Conservation (phyloP, 2,113 vertebrate genomes). For the Pyxicephalus adspersus region DNA sequence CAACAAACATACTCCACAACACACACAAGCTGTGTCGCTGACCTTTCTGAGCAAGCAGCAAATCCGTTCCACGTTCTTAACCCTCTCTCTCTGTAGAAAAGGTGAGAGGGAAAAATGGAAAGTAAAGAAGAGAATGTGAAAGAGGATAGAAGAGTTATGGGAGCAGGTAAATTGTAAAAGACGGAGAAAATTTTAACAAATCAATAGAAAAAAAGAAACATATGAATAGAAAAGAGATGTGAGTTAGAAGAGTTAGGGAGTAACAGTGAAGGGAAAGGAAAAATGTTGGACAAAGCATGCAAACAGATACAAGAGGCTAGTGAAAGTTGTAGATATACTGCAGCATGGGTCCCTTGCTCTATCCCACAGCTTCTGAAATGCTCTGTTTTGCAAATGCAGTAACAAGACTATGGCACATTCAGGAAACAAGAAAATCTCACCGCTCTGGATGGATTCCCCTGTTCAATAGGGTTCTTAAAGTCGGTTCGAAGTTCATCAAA, state of each 20-base stretch:
- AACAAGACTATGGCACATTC: background rate
- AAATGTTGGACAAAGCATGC: constrained; percentile 51
- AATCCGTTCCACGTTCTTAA: constrained; percentile 92
- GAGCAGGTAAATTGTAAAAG: background rate
- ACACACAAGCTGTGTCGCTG: constrained; percentile 64
- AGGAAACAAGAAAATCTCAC: constrained; percentile 72
- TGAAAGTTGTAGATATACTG: constrained; percentile 4
- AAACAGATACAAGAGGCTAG: constrained; percentile 62
- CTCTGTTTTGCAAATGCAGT: background rate
- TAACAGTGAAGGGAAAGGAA: background rate
- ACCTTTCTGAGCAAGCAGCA: constrained; percentile 90
- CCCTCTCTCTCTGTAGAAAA: constrained; percentile 82
- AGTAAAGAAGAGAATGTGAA: constrained; percentile 28
- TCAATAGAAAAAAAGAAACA: background rate
- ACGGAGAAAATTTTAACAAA: no score
- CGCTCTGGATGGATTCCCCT: constrained; percentile 92
- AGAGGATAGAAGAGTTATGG: background rate
- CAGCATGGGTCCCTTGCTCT: background rate
- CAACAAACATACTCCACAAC: constrained; percentile 3
- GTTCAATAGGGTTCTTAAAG: constrained; percentile 95
- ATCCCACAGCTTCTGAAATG: constrained; percentile 5
- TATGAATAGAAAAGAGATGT: background rate
- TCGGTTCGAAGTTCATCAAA: constrained; percentile 93
- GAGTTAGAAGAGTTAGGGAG: no score
- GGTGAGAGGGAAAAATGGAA: constrained; percentile 47